Conservation (phyloP, 2,888 invertebrate species). For the Deroplatys truncata region DNA sequence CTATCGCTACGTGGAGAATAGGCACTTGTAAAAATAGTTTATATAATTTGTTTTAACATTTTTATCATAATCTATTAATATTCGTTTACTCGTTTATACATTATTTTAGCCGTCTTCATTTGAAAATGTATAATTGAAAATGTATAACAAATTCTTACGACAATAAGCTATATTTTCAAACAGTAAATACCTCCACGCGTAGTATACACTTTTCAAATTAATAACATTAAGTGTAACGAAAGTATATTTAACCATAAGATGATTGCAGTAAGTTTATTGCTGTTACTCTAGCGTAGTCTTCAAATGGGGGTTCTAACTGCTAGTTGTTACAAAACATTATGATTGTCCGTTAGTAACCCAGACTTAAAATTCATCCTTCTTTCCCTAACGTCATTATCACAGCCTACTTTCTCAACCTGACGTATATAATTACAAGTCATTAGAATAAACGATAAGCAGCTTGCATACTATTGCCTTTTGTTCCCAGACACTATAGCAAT, state of each 20-base stretch:
- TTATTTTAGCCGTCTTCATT: too few species aligned
- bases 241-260: neutral
- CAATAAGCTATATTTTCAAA: too few species aligned
- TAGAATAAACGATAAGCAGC: conserved; percentile 4
- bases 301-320: neutral
- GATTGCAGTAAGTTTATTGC: neutral
- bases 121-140: too few species aligned
- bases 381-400: neutral
- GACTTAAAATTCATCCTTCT: neutral
- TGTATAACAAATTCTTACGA: too few species aligned
- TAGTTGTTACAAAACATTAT: neutral
- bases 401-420: neutral
- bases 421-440: conserved; percentile 1
- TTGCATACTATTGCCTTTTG: neutral
- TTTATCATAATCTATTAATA: too few species aligned
- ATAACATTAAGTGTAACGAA: neutral
- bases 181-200: too few species aligned
- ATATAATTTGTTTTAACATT: too few species aligned
- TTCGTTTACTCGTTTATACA: too few species aligned
- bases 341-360: neutral
- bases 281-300: neutral
- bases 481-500: neutral
- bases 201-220: too few species aligned
- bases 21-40: too few species aligned
- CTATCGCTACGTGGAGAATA: too few species aligned